Evolutionary conservation across 2,888 invertebrate genomes (phyloP).

Genomic region (Nomada flava): DNA sequence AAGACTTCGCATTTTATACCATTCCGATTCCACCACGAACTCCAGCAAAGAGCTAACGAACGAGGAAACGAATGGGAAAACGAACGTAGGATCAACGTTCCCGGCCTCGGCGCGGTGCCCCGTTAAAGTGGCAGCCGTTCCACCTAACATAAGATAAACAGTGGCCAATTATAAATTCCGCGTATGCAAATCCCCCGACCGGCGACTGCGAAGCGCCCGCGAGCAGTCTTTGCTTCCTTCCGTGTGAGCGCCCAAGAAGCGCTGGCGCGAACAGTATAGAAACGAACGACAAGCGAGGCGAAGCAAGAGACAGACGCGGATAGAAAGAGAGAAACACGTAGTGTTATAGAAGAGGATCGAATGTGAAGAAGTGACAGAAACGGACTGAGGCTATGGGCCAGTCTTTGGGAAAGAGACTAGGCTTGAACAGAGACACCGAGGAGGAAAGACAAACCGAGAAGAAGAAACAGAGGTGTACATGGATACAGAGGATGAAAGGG

Average conservation of each 20-base stretch:
- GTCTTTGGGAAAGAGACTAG: conserved; percentile 4
- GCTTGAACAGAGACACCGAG: conserved; percentile 53
- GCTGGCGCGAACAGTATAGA: conserved; percentile 31
- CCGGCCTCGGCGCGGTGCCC: conserved; percentile 39
- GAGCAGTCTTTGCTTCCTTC: conserved; percentile 62
- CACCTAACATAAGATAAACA: conserved; percentile 71
- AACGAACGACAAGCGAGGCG: conserved; percentile 12
- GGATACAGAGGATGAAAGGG: conserved; percentile 41
- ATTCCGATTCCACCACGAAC: conserved; percentile 40
- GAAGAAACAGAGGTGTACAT: conserved; percentile 42
- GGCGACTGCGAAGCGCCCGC: conserved; percentile 58
- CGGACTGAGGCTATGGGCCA: not conserved
- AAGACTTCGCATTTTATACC: conserved; percentile 13
- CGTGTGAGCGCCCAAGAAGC: conserved; percentile 62
- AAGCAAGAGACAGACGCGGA: conserved; percentile 8
- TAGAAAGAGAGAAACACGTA: conserved; percentile 23
- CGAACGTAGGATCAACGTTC: conserved; percentile 43
- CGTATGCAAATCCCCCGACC: conserved; percentile 71
- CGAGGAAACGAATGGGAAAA: conserved; percentile 57
- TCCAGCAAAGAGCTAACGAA: conserved; percentile 60
- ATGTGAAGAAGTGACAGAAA: not conserved
- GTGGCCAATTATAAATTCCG: conserved; percentile 77
- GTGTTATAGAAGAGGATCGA: no score
- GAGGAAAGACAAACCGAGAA: conserved; percentile 40
- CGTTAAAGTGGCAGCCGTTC: conserved; percentile 40